Base-by-base conservation (phyloP, 2,888 invertebrate species). In the Mesochorus sp. region DNA sequence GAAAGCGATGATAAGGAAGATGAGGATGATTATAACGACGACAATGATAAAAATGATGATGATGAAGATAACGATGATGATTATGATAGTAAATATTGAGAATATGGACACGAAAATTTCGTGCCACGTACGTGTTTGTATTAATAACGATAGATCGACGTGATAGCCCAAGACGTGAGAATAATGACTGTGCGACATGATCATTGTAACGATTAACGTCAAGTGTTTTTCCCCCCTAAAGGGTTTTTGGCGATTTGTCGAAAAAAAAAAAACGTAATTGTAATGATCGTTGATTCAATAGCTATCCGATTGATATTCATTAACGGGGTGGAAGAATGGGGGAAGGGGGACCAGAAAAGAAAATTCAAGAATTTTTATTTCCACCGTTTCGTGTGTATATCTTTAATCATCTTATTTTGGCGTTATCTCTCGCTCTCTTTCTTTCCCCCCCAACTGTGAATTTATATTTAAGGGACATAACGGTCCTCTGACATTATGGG, bases 221-320 rank as follows among this genome's bases (percentile, higher is more conserved):
- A 37, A 70, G 62, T 71, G 64, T 71, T 34, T 57, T 19, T n/a
- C 49, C 12, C 5, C 39, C 34, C 12, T 21, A 12, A 31, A 28
- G 53, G 61, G 68, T 78, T 68, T 62, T 71, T 34, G 66, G 53
- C 28, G 61, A 26, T 49, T 47, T 28, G 39, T 53, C 31, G 37
- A 17, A 57, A 31, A 14, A 66, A 24, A 6, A 53, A 19, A 17
- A 51, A 42, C 42, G 47, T 26, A 59, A 72, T 55, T 39, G 39
- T 72, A 55, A 62, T 73, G 28, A 67, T 75, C 49, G 70, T 68
- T 55, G 51, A 71, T 10, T 44, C 5, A 49, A 26, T 34, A 49
- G 3, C 19, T 53, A 53, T 57, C 57, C 67, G 68, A 73, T 77
- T 62, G 71, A 77, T 73, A 77, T 68, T 68, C 51, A 57, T 51